Percentiles rank a stretch among this genome's conserved stretches.
phyloP scores from a whole-genome alignment of 2,113 vertebrate species.

The Atractosteus spatula region DNA sequence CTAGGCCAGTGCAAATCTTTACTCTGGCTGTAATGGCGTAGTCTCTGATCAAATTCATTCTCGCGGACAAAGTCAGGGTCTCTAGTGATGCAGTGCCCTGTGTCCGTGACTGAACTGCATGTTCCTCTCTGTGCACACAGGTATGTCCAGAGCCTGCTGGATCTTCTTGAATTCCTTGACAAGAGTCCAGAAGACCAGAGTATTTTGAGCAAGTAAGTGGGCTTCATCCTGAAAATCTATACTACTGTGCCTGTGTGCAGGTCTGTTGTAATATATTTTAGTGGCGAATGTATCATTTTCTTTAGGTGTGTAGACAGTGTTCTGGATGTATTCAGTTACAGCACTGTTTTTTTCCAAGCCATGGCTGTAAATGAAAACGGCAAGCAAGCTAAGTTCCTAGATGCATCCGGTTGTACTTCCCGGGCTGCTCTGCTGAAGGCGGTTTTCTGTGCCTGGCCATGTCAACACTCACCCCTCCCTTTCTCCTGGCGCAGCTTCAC shows the following conservation, averaged over 20 bases:
- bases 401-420: no score
- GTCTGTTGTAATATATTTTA: no score
- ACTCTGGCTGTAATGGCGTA: no score
- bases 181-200: slow-evolving; percentile 80
- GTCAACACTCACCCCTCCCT: not conserved
- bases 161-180: slow-evolving; percentile 87
- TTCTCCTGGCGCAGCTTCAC: slow-evolving; percentile 69
- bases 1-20: no score
- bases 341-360: not conserved
- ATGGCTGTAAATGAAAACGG: no score
- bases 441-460: not conserved
- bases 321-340: not conserved
- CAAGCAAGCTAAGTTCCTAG: no score
- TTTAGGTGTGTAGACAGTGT: no score
- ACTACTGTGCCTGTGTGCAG: no score
- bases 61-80: no score
- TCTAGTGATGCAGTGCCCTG: no score
- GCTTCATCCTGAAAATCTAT: not conserved
- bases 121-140: slow-evolving; percentile 47
- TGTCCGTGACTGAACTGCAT: not conserved
- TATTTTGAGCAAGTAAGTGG: slow-evolving; percentile 80
- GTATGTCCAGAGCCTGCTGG: slow-evolving; percentile 92
- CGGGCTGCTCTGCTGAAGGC: not conserved
- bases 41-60: no score
- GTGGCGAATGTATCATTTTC: no score